These are phyloP conservation scores for Trochalopteron elliotii DNA, from an alignment of 2,113 vertebrate species.

Conservation along the genomic window DNA sequence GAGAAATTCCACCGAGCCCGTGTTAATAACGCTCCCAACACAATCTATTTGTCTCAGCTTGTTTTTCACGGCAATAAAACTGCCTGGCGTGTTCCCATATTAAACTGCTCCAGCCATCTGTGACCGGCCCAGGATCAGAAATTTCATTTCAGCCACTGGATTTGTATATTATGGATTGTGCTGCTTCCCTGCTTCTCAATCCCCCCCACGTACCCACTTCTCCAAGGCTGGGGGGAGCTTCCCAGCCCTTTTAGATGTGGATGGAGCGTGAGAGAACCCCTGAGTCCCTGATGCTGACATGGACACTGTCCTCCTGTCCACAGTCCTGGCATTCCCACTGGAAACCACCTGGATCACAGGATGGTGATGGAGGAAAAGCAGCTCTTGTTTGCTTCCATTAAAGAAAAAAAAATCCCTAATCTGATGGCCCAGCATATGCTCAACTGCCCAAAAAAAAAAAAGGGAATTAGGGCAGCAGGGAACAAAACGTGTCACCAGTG, in stretches of 20 bases:
- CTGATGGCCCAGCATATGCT: conserved; percentile 16
- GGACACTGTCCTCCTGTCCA: not conserved
- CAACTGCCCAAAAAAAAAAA: not conserved
- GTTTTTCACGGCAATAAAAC: not conserved
- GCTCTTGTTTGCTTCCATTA: not conserved
- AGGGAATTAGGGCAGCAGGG: conserved; percentile 46
- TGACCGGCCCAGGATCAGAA: not conserved
- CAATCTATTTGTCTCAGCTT: conserved; percentile 8
- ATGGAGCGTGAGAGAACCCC: not conserved
- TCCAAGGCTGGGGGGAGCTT: not conserved
- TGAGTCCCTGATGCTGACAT: fast-evolving
- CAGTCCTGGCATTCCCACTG: fast-evolving
- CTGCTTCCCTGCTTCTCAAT: not conserved
- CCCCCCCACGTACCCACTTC: fast-evolving
- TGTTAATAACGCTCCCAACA: not conserved
- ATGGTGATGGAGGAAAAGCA: not conserved
- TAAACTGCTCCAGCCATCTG: conserved; percentile 52
- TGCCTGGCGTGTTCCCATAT: not conserved
- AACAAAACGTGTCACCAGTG: not conserved
- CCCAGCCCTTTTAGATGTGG: fast-evolving
- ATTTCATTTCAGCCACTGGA: not conserved
- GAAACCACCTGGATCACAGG: not conserved
- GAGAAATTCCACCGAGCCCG: not conserved
- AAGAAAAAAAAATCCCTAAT: not conserved
- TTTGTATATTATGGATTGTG: not conserved